Evolutionary conservation across 2,797 vertebrate genomes (phyloP).

Genomic region (Coregonus suidteri): DNA sequence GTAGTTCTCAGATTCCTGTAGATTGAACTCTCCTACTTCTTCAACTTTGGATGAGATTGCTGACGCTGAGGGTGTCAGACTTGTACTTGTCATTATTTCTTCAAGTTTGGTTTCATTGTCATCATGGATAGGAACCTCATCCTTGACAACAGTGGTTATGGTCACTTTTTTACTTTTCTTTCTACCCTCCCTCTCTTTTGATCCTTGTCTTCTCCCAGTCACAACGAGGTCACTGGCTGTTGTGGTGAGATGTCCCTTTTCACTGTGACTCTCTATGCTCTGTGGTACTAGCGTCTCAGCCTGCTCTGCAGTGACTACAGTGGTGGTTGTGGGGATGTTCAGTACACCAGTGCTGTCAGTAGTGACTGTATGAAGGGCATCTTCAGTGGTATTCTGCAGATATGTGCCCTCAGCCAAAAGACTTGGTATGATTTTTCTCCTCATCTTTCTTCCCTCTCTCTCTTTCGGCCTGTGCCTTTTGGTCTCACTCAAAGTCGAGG

Average conservation of each 20-base stretch:
- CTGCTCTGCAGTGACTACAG: neutral
- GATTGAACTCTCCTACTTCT: conserved; percentile 4
- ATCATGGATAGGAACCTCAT: neutral
- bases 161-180: conserved; percentile 31
- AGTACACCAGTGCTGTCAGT: neutral
- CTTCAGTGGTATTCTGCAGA: conserved; percentile 32
- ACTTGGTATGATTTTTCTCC: conserved; percentile 48
- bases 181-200: conserved; percentile 42
- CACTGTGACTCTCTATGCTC: conserved; percentile 17
- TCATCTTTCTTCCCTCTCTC: conserved; percentile 49
- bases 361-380: conserved; percentile 9
- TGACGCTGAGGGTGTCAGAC: conserved; percentile 20
- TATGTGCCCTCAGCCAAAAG: conserved; percentile 26
- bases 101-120: conserved; percentile 36
- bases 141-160: neutral
- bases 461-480: conserved; percentile 54
- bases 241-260: conserved; percentile 41
- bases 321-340: neutral
- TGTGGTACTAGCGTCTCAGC: conserved; percentile 18
- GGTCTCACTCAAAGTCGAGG: conserved; percentile 36
- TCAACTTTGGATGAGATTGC: neutral
- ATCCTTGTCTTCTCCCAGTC: conserved; percentile 28
- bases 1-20: conserved; percentile 17
- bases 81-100: conserved; percentile 34
- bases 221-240: conserved; percentile 23